Evolutionary conservation across 2,797 vertebrate genomes (phyloP), one percentile per base, ranked within the genome.

Genomic region (Basileuterus tristriatus): DNA sequence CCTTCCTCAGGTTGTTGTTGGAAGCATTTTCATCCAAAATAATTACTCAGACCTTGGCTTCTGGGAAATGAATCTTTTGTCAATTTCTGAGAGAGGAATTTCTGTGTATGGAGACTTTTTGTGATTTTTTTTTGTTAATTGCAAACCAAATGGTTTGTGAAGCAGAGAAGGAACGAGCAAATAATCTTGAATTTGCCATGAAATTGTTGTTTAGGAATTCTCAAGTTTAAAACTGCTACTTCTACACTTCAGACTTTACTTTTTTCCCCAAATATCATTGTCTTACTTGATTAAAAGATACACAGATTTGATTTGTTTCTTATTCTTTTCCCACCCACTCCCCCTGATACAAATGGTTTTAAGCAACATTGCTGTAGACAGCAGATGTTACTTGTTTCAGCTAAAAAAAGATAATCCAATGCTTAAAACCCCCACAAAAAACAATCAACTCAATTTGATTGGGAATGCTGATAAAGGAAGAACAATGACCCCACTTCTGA

Each of bases 351-450:
- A 50, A 93, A 55, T n/a, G 18, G 29, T 65, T 87, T 76, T 79
- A 43, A 94, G 64, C 22, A 74, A 10, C 56, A 50, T 60, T 89
- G 41, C 43, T 77, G 32, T 68, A 58, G 34, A 59, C 55, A 87
- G 43, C 60, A 94, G 60, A 68, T 71, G 46, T 60, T 82, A 41
- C 44, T 94, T 64, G 32, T 71, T 96, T 78, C 69, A 77, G 63
- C 49, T 69, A 12, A 64, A 78, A 56, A 55, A 68, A 74, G 44
- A 39, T 2, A 83, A 27, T 12, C 32, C 27, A 64, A 8, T 75
- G 41, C 27, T 80, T 87, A 60, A 87, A 68, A 55, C 13, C 52
- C 13, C 63, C 4, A 64, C 37, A 39, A 39, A 37, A 83, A 87
- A 77, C 27, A 82, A 65, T 44, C 50, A 58, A 43, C 46, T 84